Conservation (phyloP, 2,797 vertebrate species). For the Jordanella pulchra region DNA sequence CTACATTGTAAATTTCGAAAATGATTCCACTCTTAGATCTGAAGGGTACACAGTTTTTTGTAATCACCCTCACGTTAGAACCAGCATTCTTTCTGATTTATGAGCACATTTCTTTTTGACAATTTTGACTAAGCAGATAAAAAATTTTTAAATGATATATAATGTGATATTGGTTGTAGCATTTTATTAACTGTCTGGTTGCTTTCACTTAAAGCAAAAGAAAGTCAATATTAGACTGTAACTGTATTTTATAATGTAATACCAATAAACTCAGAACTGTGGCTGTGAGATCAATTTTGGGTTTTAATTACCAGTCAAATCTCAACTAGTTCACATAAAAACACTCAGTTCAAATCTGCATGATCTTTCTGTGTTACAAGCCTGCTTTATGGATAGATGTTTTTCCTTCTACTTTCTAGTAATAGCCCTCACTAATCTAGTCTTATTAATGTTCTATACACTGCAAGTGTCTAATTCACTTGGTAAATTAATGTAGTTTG, state of each 20-base stretch:
- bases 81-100: slow-evolving; percentile 1
- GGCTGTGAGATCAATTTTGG: slow-evolving; percentile 54
- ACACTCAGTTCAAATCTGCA: slow-evolving; percentile 43
- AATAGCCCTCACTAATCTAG: slow-evolving; percentile 12
- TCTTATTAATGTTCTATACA: slow-evolving; percentile 29
- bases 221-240: slow-evolving; percentile 56
- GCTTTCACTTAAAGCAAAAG: slow-evolving; percentile 49
- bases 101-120: slow-evolving; percentile 11
- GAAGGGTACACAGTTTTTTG: slow-evolving; percentile 1
- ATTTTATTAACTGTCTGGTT: slow-evolving; percentile 46
- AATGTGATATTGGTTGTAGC: slow-evolving; percentile 34
- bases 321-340: slow-evolving; percentile 68
- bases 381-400: slow-evolving; percentile 43
- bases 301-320: slow-evolving; percentile 63
- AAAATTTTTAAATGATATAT: slow-evolving; percentile 33
- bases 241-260: slow-evolving; percentile 57
- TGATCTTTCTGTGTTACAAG: slow-evolving; percentile 58
- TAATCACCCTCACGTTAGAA: slow-evolving; percentile 14
- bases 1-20: slow-evolving; percentile 16
- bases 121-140: slow-evolving; percentile 17
- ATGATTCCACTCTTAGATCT: slow-evolving; percentile 13
- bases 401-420: slow-evolving; percentile 11
- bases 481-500: slow-evolving; percentile 30
- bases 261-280: slow-evolving; percentile 49
- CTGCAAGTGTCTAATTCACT: slow-evolving; percentile 22